These are phyloP conservation scores for Drosophila maculinotata DNA, from an alignment of 2,888 invertebrate species.

Conservation along the genomic window DNA sequence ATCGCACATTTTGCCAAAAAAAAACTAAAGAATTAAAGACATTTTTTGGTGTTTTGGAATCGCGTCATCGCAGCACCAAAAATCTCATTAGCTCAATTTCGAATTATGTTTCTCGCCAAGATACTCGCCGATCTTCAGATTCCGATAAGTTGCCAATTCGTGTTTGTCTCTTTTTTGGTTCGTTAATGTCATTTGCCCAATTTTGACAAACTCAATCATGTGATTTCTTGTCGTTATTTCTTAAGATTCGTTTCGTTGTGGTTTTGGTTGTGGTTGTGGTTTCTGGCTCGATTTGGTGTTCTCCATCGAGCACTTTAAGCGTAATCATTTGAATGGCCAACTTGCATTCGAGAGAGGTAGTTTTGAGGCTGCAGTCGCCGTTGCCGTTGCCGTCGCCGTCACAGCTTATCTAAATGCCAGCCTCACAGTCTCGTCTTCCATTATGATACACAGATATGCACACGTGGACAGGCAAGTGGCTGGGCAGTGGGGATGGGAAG, in stretches of 20 bases:
- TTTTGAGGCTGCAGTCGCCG: slow-evolving; percentile 4
- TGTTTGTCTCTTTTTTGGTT: slow-evolving; percentile 10
- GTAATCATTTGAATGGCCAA: slow-evolving; percentile 72
- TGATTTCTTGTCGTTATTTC: slow-evolving; percentile 23
- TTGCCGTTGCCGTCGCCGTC: slow-evolving; percentile 61
- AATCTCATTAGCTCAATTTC: slow-evolving; percentile 65
- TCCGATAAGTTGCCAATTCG: slow-evolving; percentile 34
- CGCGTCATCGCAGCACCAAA: slow-evolving; percentile 53
- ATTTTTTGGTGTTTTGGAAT: slow-evolving; percentile 23
- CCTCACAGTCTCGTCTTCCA: slow-evolving; percentile 86
- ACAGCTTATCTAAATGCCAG: slow-evolving; percentile 85
- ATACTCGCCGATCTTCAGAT: slow-evolving; percentile 37
- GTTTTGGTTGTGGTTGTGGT: too few species aligned
- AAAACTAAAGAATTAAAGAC: background rate
- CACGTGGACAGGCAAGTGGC: slow-evolving; percentile 51
- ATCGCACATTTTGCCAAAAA: slow-evolving; percentile 49
- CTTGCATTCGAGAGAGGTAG: slow-evolving; percentile 35
- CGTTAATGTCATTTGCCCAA: slow-evolving; percentile 15
- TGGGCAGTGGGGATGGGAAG: slow-evolving; percentile 1
- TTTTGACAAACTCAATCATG: slow-evolving; percentile 59
- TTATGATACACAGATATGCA: slow-evolving; percentile 85
- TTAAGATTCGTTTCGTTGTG: slow-evolving; percentile 18
- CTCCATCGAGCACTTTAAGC: slow-evolving; percentile 67
- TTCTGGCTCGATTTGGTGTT: slow-evolving; percentile 8
- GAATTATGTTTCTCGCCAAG: slow-evolving; percentile 49